These are phyloP conservation scores for Hydrophis major DNA, from an alignment of 2,797 vertebrate genomes.

Conservation along the genomic window DNA sequence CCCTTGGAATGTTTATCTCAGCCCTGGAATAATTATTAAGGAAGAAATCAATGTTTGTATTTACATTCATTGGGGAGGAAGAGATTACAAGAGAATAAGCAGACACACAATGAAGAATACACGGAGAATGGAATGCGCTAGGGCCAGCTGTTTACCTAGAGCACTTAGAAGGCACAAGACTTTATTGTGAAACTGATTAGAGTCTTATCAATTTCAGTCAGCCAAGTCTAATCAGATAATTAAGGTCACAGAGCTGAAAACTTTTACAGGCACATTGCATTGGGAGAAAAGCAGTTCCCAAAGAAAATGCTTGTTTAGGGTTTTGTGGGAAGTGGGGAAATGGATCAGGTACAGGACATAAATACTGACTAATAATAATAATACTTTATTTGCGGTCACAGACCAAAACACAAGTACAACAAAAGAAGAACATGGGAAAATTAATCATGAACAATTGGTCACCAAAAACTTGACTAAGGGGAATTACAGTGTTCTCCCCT, in stretches of 20 bases:
- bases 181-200: background rate
- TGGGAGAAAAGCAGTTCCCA: background rate
- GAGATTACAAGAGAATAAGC: background rate
- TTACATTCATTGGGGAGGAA: background rate
- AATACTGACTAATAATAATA: background rate
- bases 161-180: background rate
- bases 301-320: background rate
- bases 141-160: background rate
- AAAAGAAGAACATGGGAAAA: too few relatives aligned
- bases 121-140: background rate
- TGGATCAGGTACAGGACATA: background rate
- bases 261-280: background rate
- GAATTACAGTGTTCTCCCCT: too few relatives aligned
- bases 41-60: background rate
- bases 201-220: background rate
- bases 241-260: background rate
- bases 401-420: too few relatives aligned
- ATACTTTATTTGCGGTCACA: too few relatives aligned
- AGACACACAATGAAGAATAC: background rate
- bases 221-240: background rate
- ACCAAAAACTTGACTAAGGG: too few relatives aligned
- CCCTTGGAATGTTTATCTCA: background rate
- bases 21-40: background rate
- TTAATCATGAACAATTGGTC: too few relatives aligned
- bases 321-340: background rate